Evolutionary conservation across 2,888 invertebrate genomes (phyloP).

Genomic region (Sylvicola cinctus): DNA sequence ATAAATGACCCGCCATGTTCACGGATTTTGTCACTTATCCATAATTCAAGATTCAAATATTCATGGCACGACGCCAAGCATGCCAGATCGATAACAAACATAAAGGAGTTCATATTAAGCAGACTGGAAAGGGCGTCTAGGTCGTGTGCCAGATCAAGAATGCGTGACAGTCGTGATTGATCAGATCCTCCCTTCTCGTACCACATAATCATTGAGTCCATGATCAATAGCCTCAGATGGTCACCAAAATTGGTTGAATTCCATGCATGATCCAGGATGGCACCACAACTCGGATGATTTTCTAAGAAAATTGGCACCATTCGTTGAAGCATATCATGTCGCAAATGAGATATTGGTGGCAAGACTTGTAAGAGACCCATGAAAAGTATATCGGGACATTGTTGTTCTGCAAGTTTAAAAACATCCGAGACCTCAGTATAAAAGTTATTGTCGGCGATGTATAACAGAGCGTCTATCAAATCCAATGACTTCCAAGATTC

Average conservation of each 20-base stretch:
- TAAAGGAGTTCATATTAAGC: conserved; percentile 73
- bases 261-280: conserved; percentile 95
- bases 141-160: conserved; percentile 93
- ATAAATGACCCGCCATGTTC: conserved; percentile 89
- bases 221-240: conserved; percentile 59
- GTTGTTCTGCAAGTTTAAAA: conserved; percentile 77
- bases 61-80: conserved; percentile 92
- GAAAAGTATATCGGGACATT: conserved; percentile 86
- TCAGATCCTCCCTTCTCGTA: conserved; percentile 83
- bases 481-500: conserved; percentile 86
- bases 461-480: conserved; percentile 70
- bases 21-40: conserved; percentile 90
- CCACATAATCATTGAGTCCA: conserved; percentile 97
- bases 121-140: conserved; percentile 76
- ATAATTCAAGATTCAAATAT: conserved; percentile 94
- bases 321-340: conserved; percentile 71
- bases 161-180: conserved; percentile 79
- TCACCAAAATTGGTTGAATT: conserved; percentile 49
- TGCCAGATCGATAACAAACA: conserved; percentile 95
- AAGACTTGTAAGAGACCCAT: conserved; percentile 74
- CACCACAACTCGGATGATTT: conserved; percentile 90
- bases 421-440: conserved; percentile 61
- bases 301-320: conserved; percentile 85
- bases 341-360: conserved; percentile 52
- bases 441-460: conserved; percentile 71